Evolutionary conservation across 2,113 vertebrate genomes (phyloP), one percentile per base, ranked within the genome.

Genomic region (Sardina pilchardus): DNA sequence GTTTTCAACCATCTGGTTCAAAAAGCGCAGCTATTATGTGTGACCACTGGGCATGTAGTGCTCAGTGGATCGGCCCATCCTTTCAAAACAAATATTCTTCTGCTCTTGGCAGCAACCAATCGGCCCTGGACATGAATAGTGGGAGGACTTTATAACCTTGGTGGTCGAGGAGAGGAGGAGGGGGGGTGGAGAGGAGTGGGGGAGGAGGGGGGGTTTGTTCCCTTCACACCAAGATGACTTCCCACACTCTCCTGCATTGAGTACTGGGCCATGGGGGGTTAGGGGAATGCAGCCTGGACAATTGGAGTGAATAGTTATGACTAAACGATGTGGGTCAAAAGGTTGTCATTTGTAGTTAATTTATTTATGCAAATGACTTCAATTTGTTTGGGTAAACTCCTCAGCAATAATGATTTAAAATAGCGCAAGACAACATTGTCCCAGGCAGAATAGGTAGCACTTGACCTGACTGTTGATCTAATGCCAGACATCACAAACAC

Each of bases 41-140:
- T 90, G 85, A 85, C 88, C 82, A 84, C 45, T 50, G 84, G 90
- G 89, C 90, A 81, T 59, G 85, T 43, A 30, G 48, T 59, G 45
- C 42, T 24, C 36, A 80, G 42, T 42, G n/a, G 75, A 44, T 26
- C 67, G n/a, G 84, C n/a, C 84, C 80, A 67, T 80, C 48, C 42
- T 26, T 56, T 85, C 53, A 44, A 36, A 34, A 34, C 26, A 36
- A 71, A 83, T 48, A 30, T n/a, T 26, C 42, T 78, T 6, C 34
- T 81, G 71, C 59, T 87, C 48, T 80, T 75, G 63, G 19, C 81
- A 83, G 34, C 30, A 75, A 26, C 16, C 19, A 34, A 50, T 12
- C 71, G 48, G 48, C 19, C 24, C 36, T 19, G 1, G 24, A 36
- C 71, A 36, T 78, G 71, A 36, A 78, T 78, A 78, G 16, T 78